Base-by-base conservation (phyloP, 2,888 invertebrate genomes). In the Patella depressa region DNA sequence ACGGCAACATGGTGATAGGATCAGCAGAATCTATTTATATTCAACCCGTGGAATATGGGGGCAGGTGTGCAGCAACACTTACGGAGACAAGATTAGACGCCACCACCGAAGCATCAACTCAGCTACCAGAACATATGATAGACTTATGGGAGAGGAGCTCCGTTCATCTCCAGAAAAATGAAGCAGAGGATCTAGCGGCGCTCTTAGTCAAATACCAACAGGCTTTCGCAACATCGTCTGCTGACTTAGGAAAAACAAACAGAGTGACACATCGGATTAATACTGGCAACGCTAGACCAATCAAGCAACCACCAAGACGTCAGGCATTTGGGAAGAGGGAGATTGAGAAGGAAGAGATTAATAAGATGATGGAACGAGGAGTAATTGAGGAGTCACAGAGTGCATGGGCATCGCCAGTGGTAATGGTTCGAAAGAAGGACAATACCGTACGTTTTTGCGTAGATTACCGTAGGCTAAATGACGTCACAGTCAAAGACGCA, bases 331-430 rank as follows among this genome's bases (percentile, higher is more conserved):
- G 55, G 7, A 55, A 76, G 54, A 55, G 76, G 14, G 79, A 78
- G 54, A 73, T 70, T 12, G 57, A 77, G 65, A 77, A 72, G 79
- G 79, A 24, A 59, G 78, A 53, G 57, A 69, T 34, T 71, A 72
- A 59, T 19, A 71, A 45, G 65, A 72, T 70, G 74, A 72, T 72
- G 55, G 69, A 65, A 17, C n/a, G 53, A n/a, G 77, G 75, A 24
- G 53, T 78, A n/a, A 79, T 79, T 17, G 17, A 74, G 24, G 65
- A 73, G 54, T 79, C 79, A 19, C 77, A 15, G 17, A 69, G 69
- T 55, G 72, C 78, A n/a, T 81, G 80, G 81, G 72, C 81, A 11
- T 71, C 72, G 14, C 80, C 79, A 19, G 17, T 82, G 69, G 79
- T 79, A 53, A 79, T 72, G 71, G 80, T 82, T 15, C 73, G 53